Percentiles rank a stretch among this genome's conserved stretches.
phyloP scores from a whole-genome alignment of 2,113 vertebrate genomes.

The Pedetes capensis region DNA sequence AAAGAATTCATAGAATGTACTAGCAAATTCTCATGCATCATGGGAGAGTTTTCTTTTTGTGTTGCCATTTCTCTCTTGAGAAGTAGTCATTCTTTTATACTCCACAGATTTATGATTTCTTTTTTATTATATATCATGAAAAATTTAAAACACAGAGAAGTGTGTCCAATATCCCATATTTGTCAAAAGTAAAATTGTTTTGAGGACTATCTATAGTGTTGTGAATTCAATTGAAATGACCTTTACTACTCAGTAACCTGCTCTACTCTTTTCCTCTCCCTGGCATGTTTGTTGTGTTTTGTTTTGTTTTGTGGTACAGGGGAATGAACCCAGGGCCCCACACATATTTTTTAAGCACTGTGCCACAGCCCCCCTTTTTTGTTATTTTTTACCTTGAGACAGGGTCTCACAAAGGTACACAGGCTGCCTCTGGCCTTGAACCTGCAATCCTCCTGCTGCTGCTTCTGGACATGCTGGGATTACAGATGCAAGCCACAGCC shows the following conservation, averaged over 20 bases:
- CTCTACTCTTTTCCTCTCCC: not conserved
- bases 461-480: too few relatives aligned
- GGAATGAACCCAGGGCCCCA: too few relatives aligned
- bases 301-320: too few relatives aligned
- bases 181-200: constrained; percentile 65
- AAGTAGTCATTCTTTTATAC: constrained; percentile 48
- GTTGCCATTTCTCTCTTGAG: constrained; percentile 16
- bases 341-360: too few relatives aligned
- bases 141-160: constrained; percentile 56
- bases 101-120: constrained; percentile 55
- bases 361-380: too few relatives aligned
- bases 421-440: too few relatives aligned
- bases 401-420: too few relatives aligned
- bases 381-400: too few relatives aligned
- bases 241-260: not conserved
- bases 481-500: too few relatives aligned
- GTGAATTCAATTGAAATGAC: not conserved
- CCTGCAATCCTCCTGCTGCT: too few relatives aligned
- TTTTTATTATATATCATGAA: constrained; percentile 65
- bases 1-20: not conserved
- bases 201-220: not conserved
- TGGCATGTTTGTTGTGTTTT: too few relatives aligned
- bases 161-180: constrained; percentile 44
- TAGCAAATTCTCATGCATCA: not conserved
- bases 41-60: not conserved